Base-by-base conservation (phyloP, 1,140 invertebrate genomes). In the Zaprionus ghesquierei region DNA sequence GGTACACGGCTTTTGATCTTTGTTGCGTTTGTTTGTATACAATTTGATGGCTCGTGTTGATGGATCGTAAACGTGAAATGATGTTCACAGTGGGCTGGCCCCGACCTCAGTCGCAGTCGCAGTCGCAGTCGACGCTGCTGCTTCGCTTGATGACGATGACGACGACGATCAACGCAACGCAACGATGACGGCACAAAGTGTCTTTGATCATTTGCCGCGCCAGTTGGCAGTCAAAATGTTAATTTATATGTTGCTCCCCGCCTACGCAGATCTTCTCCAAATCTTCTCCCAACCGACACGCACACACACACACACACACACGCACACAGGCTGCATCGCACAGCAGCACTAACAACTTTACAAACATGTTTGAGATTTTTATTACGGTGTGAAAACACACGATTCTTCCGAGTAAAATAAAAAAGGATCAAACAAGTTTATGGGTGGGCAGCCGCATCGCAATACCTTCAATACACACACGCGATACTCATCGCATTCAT, bases 31-130 rank as follows among this genome's bases (percentile, higher is more conserved):
- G 87, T 90, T 90, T 90, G 87, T 90, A 90, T 90, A 90, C 87
- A 90, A 90, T 90, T 90, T 90, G 87, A 90, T 90, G 87, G 87
- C 79, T 90, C 81, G 87, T 90, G 87, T 90, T 90, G 87, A 90
- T 90, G 87, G 87, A 90, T 87, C 87, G 81, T 90, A 90, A 90
- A 90, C 82, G 85, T 89, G 76, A 78, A 87, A 89, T 89, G 80
- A 86, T 86, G 81, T 82, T 86, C 56, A 63, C 76, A 68, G 65
- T 89, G n/a, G n/a, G 79, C 71, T 73, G 68, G 68, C 66, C 53
- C 69, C 10, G 46, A 35, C 55, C 50, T 46, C 77, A 38, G 13
- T 41, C 46, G 22, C 38, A 6, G n/a, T 15, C 35, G 13, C 35
- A 1, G 35, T 50, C 49, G 46, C 27, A 15, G 12, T 35, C 22